Base-by-base conservation (phyloP, 2,113 vertebrate genomes). In the Octodon degus region DNA sequence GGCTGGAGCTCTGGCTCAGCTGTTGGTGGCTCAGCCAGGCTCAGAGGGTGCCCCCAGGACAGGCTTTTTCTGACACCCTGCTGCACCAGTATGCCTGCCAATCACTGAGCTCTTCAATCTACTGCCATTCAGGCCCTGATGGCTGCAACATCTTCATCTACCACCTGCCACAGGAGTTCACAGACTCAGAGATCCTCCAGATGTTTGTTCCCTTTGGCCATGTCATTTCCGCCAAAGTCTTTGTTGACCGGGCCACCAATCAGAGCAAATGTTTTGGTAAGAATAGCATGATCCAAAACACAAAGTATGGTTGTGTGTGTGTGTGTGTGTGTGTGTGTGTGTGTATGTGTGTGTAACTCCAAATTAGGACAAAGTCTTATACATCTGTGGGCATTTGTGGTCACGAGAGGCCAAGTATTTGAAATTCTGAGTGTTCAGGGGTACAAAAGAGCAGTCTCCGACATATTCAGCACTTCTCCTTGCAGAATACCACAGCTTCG, bases 61-160 rank as follows among this genome's bases (percentile, higher is more conserved):
- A 96, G 79, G 77, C 83, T 72, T 27, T 37, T 34, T 40, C 67
- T 0, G 2, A 13, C 53, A 11, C n/a, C 20, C 89, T 32, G 83
- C 70, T 72, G 83, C 63, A 70, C 65, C 76, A 32, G 88, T 25
- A 43, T 81, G 3, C 32, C 16, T 60, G 80, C 43, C 68, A 12
- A 20, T 65, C 81, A 50, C 88, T 67, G 43, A 93, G 34, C 30
- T 47, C 74, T 95, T 96, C 97, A 93, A 86, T 96, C 58, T 76
- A 0, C 60, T 53, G 63, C 67, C 62, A 88, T 81, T 60, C 98
- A 99, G 99, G 99, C 98, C 99, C 99, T 53, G 99, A 99, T 67
- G 99, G 99, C 94, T 99, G 99, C 98, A 99, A 99, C 98, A 99
- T 99, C 98, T 99, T 99, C 98, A 99, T 99, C 98, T 99, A 99